These are phyloP conservation scores for Chrysaora quinquecirrha DNA, from an alignment of 30 jellyfish, hydroid and myxozoan genomes.

Conservation along the genomic window DNA sequence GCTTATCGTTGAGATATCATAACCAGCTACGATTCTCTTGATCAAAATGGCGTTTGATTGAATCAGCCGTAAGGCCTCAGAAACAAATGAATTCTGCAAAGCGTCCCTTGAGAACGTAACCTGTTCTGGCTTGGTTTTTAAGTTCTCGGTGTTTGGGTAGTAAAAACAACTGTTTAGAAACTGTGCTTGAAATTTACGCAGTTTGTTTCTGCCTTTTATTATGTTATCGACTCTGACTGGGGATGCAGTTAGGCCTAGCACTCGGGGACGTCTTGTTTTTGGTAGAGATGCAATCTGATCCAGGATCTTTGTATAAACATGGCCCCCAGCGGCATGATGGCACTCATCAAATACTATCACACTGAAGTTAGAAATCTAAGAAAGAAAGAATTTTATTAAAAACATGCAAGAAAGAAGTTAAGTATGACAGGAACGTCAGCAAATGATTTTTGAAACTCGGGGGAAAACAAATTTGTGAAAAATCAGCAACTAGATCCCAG, in stretches of 20 bases:
- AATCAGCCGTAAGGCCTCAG: slow-evolving; percentile 9
- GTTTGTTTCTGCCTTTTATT: slow-evolving; percentile 55
- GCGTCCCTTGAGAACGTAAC: slow-evolving; percentile 7
- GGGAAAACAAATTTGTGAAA: too few species aligned
- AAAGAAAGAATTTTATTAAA: not conserved
- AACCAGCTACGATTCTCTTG: slow-evolving; percentile 9
- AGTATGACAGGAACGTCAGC: too few species aligned
- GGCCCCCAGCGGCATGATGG: slow-evolving; percentile 84
- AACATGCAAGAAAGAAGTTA: too few species aligned
- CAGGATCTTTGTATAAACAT: slow-evolving; percentile 56
- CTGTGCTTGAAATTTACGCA: slow-evolving; percentile 35
- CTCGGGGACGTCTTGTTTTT: slow-evolving; percentile 61
- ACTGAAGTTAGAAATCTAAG: slow-evolving; percentile 44
- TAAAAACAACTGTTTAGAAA: slow-evolving; percentile 53
- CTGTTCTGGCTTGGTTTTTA: slow-evolving; percentile 7
- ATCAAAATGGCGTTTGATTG: not conserved
- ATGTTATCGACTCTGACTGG: slow-evolving; percentile 62
- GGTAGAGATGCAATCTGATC: slow-evolving; percentile 22
- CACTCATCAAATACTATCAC: slow-evolving; percentile 84
- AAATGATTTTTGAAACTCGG: too few species aligned
- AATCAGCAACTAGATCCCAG: too few species aligned
- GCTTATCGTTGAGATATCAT: not conserved
- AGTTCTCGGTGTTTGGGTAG: slow-evolving; percentile 23
- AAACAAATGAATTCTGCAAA: slow-evolving; percentile 20
- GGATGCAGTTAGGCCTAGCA: slow-evolving; percentile 84